phyloP scores from a whole-genome alignment of 2,888 invertebrate species.

The Erebia aethiops region DNA sequence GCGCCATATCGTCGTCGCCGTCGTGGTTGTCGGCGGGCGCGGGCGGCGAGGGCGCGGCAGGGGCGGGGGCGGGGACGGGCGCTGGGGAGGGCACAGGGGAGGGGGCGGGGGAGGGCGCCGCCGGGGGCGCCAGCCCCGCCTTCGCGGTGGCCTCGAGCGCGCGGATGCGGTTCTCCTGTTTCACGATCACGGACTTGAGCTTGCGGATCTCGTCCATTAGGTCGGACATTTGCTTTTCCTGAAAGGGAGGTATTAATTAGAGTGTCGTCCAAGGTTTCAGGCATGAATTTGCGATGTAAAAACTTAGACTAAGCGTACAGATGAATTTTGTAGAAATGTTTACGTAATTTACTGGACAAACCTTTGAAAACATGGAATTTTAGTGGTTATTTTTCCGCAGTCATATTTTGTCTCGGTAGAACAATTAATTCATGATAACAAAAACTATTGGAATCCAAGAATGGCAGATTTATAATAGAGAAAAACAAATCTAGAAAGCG shows the following conservation, averaged over 20 bases:
- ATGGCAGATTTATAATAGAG: no score
- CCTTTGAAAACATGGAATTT: no score
- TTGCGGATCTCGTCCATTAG: conserved; percentile 95
- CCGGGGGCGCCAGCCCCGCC: conserved; percentile 48
- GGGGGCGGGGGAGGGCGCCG: conserved; percentile 58
- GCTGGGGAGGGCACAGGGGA: conserved; percentile 57
- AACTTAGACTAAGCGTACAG: no score
- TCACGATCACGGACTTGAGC: conserved; percentile 96
- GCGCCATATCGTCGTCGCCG: conserved; percentile 75
- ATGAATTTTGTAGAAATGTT: no score
- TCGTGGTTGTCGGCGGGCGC: conserved; percentile 61
- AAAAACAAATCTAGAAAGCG: no score
- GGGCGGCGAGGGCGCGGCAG: conserved; percentile 54
- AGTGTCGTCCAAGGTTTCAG: no score
- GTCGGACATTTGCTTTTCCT: conserved; percentile 91
- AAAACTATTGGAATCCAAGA: no score
- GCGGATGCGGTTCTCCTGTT: conserved; percentile 94
- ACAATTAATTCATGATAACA: no score
- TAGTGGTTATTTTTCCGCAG: no score
- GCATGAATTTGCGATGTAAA: no score
- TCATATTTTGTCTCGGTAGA: no score
- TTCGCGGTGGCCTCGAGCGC: conserved; percentile 86
- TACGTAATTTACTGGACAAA: no score
- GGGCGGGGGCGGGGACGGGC: conserved; percentile 52
- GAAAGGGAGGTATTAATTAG: conserved; percentile 17